A percentile compares a stretch with the other conserved stretches of the same genome.
phyloP scores from a whole-genome alignment of 1,140 invertebrate genomes.

The Elymnias hypermnestra region DNA sequence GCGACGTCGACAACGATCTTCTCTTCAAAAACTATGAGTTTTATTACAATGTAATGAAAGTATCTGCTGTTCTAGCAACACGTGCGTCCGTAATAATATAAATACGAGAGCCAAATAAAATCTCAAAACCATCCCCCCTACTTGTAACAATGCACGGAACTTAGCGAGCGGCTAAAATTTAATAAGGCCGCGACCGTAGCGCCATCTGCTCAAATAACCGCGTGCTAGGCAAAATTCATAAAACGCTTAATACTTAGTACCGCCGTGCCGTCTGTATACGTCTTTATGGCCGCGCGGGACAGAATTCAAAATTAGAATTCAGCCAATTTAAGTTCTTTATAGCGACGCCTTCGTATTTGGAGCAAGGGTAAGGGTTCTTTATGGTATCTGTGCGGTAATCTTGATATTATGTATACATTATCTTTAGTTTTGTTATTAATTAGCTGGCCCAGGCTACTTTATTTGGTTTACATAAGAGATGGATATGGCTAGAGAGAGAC shows the following conservation, averaged over 20 bases:
- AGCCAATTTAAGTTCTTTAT: slow-evolving; percentile 40
- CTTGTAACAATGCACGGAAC: slow-evolving; percentile 20
- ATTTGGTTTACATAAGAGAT: too few species aligned
- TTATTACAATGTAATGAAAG: too few species aligned
- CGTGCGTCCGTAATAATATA: not conserved
- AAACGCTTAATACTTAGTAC: slow-evolving; percentile 39
- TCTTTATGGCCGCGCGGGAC: slow-evolving; percentile 37
- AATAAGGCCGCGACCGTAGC: slow-evolving; percentile 36
- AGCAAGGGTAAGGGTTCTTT: slow-evolving; percentile 1
- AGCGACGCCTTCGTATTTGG: slow-evolving; percentile 15
- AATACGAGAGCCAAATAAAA: slow-evolving; percentile 17
- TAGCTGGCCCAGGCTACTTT: too few species aligned
- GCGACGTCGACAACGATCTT: too few species aligned
- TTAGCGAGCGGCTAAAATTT: slow-evolving; percentile 34
- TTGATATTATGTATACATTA: not conserved
- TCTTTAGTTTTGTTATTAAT: too few species aligned
- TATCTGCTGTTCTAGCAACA: too few species aligned
- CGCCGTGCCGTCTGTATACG: slow-evolving; percentile 30
- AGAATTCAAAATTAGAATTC: slow-evolving; percentile 49
- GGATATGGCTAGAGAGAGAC: too few species aligned
- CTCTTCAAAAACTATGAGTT: too few species aligned
- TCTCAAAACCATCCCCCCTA: slow-evolving; percentile 9
- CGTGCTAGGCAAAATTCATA: slow-evolving; percentile 42
- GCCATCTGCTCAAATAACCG: slow-evolving; percentile 40
- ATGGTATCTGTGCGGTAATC: not conserved